Evolutionary conservation across 2,113 vertebrate genomes (phyloP), one percentile per base, ranked within the genome.

Genomic region (Brachionichthys hirsutus): DNA sequence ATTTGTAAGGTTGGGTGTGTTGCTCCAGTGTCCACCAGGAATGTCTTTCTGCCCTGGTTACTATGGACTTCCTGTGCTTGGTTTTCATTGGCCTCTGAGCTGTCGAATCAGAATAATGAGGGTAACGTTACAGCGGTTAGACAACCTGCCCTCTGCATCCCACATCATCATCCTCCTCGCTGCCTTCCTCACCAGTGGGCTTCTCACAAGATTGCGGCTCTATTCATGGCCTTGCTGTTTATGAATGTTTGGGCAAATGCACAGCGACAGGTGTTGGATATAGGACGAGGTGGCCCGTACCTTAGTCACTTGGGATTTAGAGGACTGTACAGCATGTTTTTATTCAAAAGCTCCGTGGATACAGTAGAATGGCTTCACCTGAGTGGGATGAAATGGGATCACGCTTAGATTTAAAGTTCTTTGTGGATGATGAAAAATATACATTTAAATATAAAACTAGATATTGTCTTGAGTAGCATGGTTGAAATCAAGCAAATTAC

Each of bases 181-280:
- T 52, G 49, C 42, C 60, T 44, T 51, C 38, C 62, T 82, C 83
- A 60, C 66, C 20, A 45, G 62, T 73, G 70, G 66, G 62, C 65
- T 78, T 70, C 74, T 54, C 73, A 71, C 62, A 62, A 38, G 46
- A 53, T 36, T 19, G 48, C 60, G 63, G 75, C 65, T 82, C 79
- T 89, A 78, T 85, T 87, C 49, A 59, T 70, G 72, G 81, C 67
- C 69, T n/a, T 59, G 62, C 57, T 82, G 81, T 87, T 90, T 83
- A 84, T 84, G 76, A 82, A 41, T 44, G 41, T 57, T n/a, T 62
- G 15, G 43, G 24, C 20, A 43, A 43, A 44, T 17, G 20, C 11
- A 38, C 41, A 19, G 24, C 52, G 70, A 59, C 16, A 64, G 64
- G 40, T 20, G 57, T 34, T 12, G 2, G n/a, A 22, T 16, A 35